A percentile compares a stretch with the other conserved stretches of the same genome.
These are phyloP conservation scores for Myocastor coypus DNA, from an alignment of 2,113 vertebrate genomes.

Conservation along the genomic window DNA sequence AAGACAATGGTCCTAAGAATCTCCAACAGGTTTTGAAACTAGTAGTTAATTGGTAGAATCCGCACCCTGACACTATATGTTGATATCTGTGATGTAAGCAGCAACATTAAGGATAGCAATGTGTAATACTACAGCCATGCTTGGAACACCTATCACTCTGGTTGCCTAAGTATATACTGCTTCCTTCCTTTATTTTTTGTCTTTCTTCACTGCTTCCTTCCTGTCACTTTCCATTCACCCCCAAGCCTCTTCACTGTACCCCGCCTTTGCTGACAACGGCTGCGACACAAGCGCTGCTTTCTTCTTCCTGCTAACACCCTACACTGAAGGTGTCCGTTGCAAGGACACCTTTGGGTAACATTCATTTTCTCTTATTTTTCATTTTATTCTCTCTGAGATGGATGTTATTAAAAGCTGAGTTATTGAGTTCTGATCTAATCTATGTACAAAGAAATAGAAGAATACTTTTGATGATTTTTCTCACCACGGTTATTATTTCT, in stretches of 20 bases:
- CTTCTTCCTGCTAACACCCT: background rate
- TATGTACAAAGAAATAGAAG: background rate
- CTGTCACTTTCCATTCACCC: background rate
- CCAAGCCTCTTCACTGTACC: background rate
- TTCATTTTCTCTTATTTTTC: background rate
- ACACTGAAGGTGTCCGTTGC: background rate
- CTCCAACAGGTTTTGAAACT: too few relatives aligned
- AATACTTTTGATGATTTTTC: background rate
- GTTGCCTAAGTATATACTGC: too few relatives aligned
- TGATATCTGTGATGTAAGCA: too few relatives aligned
- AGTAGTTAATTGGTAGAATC: too few relatives aligned
- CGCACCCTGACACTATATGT: too few relatives aligned
- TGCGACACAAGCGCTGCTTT: background rate
- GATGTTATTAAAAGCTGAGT: background rate
- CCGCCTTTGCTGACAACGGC: background rate
- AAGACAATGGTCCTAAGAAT: too few relatives aligned
- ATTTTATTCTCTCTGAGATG: too few relatives aligned
- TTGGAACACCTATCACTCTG: too few relatives aligned
- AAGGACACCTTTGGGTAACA: rapidly evolving
- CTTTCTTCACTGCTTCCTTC: background rate
- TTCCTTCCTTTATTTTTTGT: too few relatives aligned
- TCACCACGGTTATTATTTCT: background rate
- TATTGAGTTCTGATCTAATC: background rate
- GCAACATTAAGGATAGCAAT: too few relatives aligned
- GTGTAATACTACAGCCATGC: too few relatives aligned